Conservation (phyloP, 2,113 vertebrate species). For the Scomber scombrus region DNA sequence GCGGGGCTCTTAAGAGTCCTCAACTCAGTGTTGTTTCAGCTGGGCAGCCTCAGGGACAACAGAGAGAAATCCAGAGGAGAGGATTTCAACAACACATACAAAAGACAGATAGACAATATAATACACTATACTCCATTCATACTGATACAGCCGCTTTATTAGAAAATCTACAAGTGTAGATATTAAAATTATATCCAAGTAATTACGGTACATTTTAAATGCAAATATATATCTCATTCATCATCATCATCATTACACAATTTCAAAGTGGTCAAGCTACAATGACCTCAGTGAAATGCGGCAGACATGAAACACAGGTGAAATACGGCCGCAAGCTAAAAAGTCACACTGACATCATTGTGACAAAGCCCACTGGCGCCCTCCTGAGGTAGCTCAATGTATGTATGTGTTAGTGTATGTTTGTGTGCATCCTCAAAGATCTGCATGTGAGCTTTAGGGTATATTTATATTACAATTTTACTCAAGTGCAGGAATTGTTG, state of each 20-base stretch:
- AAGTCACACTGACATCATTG: not conserved
- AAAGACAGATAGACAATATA: constrained; percentile 5
- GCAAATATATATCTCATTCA: not conserved
- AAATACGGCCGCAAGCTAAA: not conserved
- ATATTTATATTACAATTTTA: not conserved
- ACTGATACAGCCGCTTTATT: not conserved
- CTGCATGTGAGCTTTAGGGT: not conserved
- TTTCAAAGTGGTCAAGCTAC: not conserved
- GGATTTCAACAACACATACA: constrained; percentile 35
- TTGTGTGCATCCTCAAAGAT: not conserved
- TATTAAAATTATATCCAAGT: not conserved
- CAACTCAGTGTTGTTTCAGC: constrained; percentile 63
- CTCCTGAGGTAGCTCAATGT: not conserved
- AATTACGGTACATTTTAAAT: not conserved
- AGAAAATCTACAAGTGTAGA: too few relatives aligned
- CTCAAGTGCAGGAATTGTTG: too few relatives aligned
- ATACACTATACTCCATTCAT: not conserved
- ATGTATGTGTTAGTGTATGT: too few relatives aligned
- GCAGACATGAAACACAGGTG: constrained; percentile 7
- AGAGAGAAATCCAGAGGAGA: constrained; percentile 26
- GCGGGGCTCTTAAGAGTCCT: constrained; percentile 45
- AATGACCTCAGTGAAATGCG: not conserved
- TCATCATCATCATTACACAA: constrained; percentile 6
- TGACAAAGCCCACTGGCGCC: not conserved
- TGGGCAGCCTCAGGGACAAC: constrained; percentile 44